Conservation (phyloP, 2,888 invertebrate genomes). For the Brenthis hecate region DNA sequence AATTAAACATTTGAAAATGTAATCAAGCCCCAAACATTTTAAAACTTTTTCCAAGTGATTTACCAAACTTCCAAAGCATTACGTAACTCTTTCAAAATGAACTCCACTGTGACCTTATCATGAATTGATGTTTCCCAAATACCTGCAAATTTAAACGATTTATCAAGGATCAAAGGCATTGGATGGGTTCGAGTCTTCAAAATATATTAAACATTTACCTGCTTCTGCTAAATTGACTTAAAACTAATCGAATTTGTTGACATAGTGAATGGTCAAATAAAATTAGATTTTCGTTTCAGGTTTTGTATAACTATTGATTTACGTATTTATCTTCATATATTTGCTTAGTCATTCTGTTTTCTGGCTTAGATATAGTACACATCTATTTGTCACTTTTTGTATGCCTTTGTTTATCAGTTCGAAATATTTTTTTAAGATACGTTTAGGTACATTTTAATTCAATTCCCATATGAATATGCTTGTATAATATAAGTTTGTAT, state of each 20-base stretch:
- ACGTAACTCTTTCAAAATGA: conserved; percentile 7
- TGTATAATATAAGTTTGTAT: too few relatives aligned
- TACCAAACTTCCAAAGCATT: neutral
- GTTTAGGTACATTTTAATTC: too few relatives aligned
- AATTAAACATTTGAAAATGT: neutral
- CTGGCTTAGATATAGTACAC: too few relatives aligned
- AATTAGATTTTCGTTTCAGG: neutral
- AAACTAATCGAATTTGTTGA: conserved; percentile 39
- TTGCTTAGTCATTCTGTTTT: too few relatives aligned
- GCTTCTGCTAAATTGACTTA: conserved; percentile 29
- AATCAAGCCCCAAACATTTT: neutral
- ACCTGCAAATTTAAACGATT: conserved; percentile 27
- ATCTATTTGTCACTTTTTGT: too few relatives aligned
- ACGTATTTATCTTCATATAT: too few relatives aligned
- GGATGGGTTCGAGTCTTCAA: conserved; percentile 13
- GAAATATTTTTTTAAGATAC: too few relatives aligned
- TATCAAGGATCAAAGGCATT: conserved; percentile 29
- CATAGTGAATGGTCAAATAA: conserved; percentile 18
- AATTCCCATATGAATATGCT: too few relatives aligned
- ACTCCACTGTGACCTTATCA: conserved; percentile 7
- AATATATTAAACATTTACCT: conserved; percentile 31
- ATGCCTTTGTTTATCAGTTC: too few relatives aligned
- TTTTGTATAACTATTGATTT: neutral
- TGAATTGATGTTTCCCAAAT: conserved; percentile 21
- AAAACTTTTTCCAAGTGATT: neutral